Percentiles rank a stretch among this genome's conserved stretches.
phyloP scores from a whole-genome alignment of 2,888 invertebrate species.

The Pinctada fucata region DNA sequence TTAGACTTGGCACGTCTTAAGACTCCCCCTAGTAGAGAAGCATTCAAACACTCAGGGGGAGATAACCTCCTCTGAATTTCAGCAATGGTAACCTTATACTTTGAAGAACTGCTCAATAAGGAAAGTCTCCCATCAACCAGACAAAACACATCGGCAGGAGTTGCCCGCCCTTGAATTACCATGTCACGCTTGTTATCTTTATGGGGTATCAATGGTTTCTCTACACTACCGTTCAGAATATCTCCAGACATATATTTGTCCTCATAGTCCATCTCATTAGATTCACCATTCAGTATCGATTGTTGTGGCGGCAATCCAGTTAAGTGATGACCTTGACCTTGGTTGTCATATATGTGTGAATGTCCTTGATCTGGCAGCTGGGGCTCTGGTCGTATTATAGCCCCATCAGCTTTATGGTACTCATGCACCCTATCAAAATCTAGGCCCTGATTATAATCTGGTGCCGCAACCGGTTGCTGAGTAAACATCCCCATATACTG shows the following conservation, averaged over 20 bases:
- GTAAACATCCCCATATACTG: slow-evolving; percentile 31
- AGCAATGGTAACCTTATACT: slow-evolving; percentile 99
- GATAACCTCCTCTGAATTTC: slow-evolving; percentile 97
- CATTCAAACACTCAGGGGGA: slow-evolving; percentile 98
- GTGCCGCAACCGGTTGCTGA: slow-evolving; percentile 29
- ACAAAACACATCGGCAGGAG: slow-evolving; percentile 96
- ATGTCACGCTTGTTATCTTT: slow-evolving; percentile 67
- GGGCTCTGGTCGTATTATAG: slow-evolving; percentile 32
- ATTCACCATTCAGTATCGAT: not conserved
- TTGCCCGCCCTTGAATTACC: slow-evolving; percentile 74
- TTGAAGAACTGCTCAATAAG: slow-evolving; percentile 96
- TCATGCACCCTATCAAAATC: slow-evolving; percentile 17
- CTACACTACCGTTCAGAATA: slow-evolving; percentile 40
- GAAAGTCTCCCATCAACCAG: slow-evolving; percentile 94
- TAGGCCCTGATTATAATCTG: slow-evolving; percentile 21
- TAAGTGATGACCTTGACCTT: slow-evolving; percentile 8
- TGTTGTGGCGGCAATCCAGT: slow-evolving; percentile 9
- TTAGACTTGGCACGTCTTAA: slow-evolving; percentile 98
- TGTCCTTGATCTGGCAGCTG: slow-evolving; percentile 16
- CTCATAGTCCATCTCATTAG: slow-evolving; percentile 33
- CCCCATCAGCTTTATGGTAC: slow-evolving; percentile 24
- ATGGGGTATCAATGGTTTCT: slow-evolving; percentile 41
- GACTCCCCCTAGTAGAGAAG: slow-evolving; percentile 97
- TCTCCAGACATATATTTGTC: slow-evolving; percentile 32
- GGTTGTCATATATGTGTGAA: slow-evolving; percentile 16